Evolutionary conservation across 2,888 invertebrate genomes (phyloP).

Genomic region (Helleia helle): DNA sequence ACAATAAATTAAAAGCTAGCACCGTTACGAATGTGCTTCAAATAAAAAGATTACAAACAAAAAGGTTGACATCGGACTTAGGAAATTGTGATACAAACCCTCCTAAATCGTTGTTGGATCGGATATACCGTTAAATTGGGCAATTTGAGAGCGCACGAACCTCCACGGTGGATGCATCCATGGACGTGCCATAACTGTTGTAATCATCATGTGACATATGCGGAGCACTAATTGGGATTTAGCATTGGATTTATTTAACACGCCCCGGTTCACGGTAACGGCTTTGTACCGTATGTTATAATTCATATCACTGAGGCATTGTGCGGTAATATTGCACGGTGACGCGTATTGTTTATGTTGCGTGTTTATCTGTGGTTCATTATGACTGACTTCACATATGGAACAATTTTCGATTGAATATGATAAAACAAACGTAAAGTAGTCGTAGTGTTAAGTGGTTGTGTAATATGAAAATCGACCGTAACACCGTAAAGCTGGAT

Average conservation of each 20-base stretch:
- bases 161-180: constrained; percentile 48
- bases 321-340: constrained; percentile 6
- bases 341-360: neutral
- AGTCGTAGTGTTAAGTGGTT: no score
- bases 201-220: constrained; percentile 56
- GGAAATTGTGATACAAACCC: constrained; percentile 19
- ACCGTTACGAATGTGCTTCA: neutral
- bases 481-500: no score
- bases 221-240: constrained; percentile 39
- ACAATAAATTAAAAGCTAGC: neutral
- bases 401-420: no score
- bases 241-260: constrained; percentile 25
- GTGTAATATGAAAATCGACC: no score
- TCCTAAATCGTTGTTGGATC: constrained; percentile 17
- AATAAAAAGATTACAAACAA: neutral
- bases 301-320: constrained; percentile 22
- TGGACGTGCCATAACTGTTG: constrained; percentile 51
- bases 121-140: constrained; percentile 64
- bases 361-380: neutral
- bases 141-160: constrained; percentile 51
- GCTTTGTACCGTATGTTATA: constrained; percentile 24
- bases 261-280: constrained; percentile 31
- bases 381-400: no score
- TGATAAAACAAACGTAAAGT: no score
- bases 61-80: constrained; percentile 9